Base-by-base conservation (phyloP, 2,888 invertebrate species). In the Cantharis nigra region DNA sequence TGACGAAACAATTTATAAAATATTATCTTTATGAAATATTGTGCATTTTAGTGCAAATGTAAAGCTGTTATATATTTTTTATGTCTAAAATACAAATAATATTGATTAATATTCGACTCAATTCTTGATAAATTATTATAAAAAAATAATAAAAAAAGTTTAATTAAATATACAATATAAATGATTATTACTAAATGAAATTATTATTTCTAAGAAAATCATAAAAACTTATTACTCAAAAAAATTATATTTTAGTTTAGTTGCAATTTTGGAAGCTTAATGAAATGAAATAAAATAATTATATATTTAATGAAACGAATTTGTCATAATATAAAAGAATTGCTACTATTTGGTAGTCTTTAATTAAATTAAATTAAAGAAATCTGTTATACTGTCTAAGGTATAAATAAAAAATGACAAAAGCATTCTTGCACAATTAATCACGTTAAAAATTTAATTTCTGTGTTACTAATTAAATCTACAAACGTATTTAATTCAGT, bases 391-490 rank as follows among this genome's bases (percentile, higher is more conserved):
- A 49, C 49, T 49, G 49, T 49, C 49, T 49, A 49, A 49, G 49
- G 49, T 49, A n/a, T n/a, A 49, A n/a, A 49, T 49, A 49, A 49
- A 49, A 49, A 49, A 49, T 49, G 49, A 49, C 49, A 49, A 49
- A 49, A 49, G 49, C 49, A 49, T 49, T 49, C 49, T 49, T 49
- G 7, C 49, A 67, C 26, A 20, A 67, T 67, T 67, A 67, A 26
- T 67, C 65, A 67, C 20, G 16, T 16, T 20, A 64, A 64, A 64
- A 67, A 67, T 67, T 67, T 63, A 77, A 71, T 67, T 72, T 74
- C 74, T 78, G 63, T 72, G 75, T 72, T 75, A 75, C 72, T 75
- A 71, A 78, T 78, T 75, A 78, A 75, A 78, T 75, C 72, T 75
- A 75, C 75, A 72, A 75, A 49, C 75, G 75, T 75, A 72, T 78